These are phyloP conservation scores for Magallana angulata DNA, from an alignment of 1,140 invertebrate species.

Conservation along the genomic window DNA sequence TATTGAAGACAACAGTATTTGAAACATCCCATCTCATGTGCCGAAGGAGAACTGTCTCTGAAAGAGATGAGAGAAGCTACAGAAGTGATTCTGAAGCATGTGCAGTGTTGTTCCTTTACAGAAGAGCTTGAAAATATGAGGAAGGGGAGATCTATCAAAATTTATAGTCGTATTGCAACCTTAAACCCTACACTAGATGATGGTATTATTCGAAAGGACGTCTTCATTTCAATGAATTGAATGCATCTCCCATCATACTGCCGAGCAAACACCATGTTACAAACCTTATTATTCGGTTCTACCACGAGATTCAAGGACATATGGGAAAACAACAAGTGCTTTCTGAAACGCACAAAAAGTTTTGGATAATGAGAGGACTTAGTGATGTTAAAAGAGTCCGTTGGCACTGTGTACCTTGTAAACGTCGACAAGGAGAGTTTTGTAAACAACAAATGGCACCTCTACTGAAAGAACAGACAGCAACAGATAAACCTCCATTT, in stretches of 20 bases:
- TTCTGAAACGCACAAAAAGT: background rate
- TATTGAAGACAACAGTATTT: conserved; percentile 2
- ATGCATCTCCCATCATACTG: conserved; percentile 39
- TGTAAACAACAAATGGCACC: conserved; percentile 47
- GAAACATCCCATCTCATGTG: background rate
- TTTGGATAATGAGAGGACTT: conserved; percentile 32
- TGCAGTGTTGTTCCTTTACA: background rate
- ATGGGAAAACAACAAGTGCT: conserved; percentile 35
- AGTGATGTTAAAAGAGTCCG: background rate
- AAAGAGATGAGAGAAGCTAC: background rate
- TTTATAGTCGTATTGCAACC: background rate
- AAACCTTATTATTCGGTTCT: conserved; percentile 10
- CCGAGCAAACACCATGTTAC: conserved; percentile 35
- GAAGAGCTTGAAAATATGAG: conserved; percentile 22
- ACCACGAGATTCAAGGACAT: conserved; percentile 36
- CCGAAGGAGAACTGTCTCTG: background rate
- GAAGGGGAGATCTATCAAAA: conserved; percentile 11
- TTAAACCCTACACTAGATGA: conserved; percentile 18
- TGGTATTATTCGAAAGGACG: conserved; percentile 22
- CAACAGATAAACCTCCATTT: conserved; percentile 56
- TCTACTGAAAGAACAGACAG: conserved; percentile 40
- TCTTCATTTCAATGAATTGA: background rate
- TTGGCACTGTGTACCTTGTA: conserved; percentile 6
- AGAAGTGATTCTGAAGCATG: background rate
- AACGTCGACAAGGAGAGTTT: background rate